Base-by-base conservation (phyloP, 2,888 invertebrate species). In the Eurois occulta region DNA sequence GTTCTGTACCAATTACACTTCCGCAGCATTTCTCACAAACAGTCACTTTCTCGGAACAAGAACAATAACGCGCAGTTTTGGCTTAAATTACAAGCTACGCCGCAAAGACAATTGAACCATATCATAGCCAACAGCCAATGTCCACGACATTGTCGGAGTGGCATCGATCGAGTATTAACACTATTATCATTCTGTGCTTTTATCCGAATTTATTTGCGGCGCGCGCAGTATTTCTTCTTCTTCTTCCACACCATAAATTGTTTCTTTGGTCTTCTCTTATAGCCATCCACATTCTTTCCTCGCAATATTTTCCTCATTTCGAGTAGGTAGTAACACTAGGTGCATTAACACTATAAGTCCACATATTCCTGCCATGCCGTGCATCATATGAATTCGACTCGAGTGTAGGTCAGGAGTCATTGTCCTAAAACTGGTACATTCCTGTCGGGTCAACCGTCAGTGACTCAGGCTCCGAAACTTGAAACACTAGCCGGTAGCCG, bases 391-490 rank as follows among this genome's bases (percentile, higher is more conserved):
- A 86, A 62, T 76, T 69, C 77, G 83, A 84, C 82, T 81, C 77
- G 43, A 74, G 75, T 87, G 85, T 88, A 88, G 89, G 90, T 87
- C 91, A 92, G 87, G 85, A 88, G 94, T 93, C 94, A 91, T 91
- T 91, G 94, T 90, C 90, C 94, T 89, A 82, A 90, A 94, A 93
- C 81, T 91, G 91, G 90, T 87, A 91, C 93, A 89, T 89, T 92
- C 91, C 91, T 84, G 90, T 75, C 86, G 85, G 89, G 88, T 90
- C 81, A 74, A 43, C 46, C 60, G 83, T 66, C 81, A 78, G 70
- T 93, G 92, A 91, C 77, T 92, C 91, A 91, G 72, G 65, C 82
- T 69, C 67, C 71, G 55, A 81, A 84, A 85, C 71, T 82, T 77
- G 78, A 82, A 85, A 87, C 78, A 81, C 75, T 77, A 77, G 74